These are phyloP conservation scores for Elmis aenea DNA, from an alignment of 2,888 invertebrate species.

Conservation along the genomic window DNA sequence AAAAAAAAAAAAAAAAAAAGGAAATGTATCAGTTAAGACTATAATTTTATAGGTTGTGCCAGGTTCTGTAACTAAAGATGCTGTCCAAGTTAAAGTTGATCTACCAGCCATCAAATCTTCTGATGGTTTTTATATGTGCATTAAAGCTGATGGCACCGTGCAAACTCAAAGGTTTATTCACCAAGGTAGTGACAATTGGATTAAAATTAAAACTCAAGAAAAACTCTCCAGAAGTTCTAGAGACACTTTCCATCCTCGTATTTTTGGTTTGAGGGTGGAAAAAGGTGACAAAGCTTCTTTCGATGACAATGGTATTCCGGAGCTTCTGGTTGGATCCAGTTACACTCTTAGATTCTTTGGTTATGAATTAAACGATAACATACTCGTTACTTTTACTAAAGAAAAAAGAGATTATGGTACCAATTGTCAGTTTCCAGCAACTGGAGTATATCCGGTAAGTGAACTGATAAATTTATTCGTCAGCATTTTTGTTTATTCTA, in stretches of 20 bases:
- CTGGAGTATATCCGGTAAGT: slow-evolving; percentile 49
- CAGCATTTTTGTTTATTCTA: no score
- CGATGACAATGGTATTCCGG: slow-evolving; percentile 60
- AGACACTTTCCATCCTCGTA: no score
- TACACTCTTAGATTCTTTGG: slow-evolving; percentile 72
- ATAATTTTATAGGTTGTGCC: no score
- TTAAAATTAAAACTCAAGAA: slow-evolving; percentile 62
- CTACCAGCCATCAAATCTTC: slow-evolving; percentile 20
- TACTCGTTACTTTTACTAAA: slow-evolving; percentile 68
- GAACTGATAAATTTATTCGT: no score
- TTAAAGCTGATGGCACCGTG: slow-evolving; percentile 21
- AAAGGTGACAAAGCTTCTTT: slow-evolving; percentile 54
- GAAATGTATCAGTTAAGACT: no score
- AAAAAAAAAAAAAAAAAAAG: no score
- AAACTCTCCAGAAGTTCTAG: no score
- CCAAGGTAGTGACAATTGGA: slow-evolving; percentile 61
- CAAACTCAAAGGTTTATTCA: slow-evolving; percentile 52
- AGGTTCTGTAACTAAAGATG: slow-evolving; percentile 3
- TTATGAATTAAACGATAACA: slow-evolving; percentile 58
- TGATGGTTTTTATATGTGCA: slow-evolving; percentile 11
- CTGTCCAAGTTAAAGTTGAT: slow-evolving; percentile 5
- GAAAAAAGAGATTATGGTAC: slow-evolving; percentile 51
- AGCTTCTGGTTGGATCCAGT: slow-evolving; percentile 56
- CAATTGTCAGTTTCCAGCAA: slow-evolving; percentile 59
- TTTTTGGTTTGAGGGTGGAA: slow-evolving; percentile 58